phyloP scores from a whole-genome alignment of 2,113 vertebrate species.

The Macrotis lagotis region DNA sequence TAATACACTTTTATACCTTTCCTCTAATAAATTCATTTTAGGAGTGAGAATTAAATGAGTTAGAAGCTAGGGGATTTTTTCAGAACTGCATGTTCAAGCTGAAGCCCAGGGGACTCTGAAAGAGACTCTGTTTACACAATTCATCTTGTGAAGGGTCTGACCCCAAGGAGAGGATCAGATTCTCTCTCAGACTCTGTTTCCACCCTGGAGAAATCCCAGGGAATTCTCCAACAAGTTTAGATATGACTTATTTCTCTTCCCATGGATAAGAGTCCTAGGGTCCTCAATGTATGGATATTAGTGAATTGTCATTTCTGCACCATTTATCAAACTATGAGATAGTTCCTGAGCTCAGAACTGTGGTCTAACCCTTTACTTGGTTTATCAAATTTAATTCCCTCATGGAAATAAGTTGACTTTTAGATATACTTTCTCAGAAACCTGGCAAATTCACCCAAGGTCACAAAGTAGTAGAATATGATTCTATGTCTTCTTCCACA shows the following conservation, averaged over 20 bases:
- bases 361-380: conserved; percentile 22
- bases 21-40: neutral
- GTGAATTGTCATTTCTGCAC: conserved; percentile 31
- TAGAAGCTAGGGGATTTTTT: neutral
- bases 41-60: conserved; percentile 4
- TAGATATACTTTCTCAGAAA: no score
- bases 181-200: neutral
- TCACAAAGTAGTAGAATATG: neutral
- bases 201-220: neutral
- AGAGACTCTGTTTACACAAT: neutral
- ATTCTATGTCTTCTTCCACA: neutral
- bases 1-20: neutral
- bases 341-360: conserved; percentile 54
- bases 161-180: neutral
- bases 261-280: neutral
- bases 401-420: neutral
- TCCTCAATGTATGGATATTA: neutral
- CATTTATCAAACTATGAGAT: conserved; percentile 64
- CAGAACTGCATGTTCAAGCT: neutral
- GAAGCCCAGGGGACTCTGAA: neutral
- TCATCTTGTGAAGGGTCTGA: neutral
- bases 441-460: no score
- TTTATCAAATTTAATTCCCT: neutral
- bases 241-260: neutral
- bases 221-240: neutral